These are phyloP conservation scores for Phenganax marumi DNA, from an alignment of 92 coral and sea anemone species.

Conservation along the genomic window DNA sequence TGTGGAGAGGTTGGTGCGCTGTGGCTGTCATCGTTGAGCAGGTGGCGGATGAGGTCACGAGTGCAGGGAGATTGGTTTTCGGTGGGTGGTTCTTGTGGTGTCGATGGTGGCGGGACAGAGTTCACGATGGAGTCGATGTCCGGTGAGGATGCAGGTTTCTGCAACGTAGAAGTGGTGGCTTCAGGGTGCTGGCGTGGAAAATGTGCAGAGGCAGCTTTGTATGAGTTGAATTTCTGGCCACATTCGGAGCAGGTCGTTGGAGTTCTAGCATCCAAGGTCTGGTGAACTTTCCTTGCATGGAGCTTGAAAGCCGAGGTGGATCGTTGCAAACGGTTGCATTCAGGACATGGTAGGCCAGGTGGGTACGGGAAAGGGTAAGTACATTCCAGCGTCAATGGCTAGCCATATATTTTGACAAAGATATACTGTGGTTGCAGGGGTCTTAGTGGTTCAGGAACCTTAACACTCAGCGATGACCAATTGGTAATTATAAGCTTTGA, in stretches of 20 bases:
- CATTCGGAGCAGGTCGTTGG: constrained; percentile 17
- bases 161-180: too few species aligned
- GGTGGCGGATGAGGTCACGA: constrained; percentile 28
- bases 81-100: background rate
- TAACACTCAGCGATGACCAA: too few species aligned
- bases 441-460: too few species aligned
- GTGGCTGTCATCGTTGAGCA: too few species aligned
- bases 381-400: background rate
- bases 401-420: too few species aligned
- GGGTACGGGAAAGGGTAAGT: background rate
- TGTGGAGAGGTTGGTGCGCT: too few species aligned
- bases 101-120: background rate
- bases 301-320: background rate
- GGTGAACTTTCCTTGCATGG: constrained; percentile 8
- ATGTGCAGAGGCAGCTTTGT: background rate
- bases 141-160: background rate
- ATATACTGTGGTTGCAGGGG: too few species aligned
- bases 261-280: background rate
- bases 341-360: constrained; percentile 7
- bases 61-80: constrained; percentile 23
- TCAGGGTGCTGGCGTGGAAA: too few species aligned
- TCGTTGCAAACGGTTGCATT: background rate
- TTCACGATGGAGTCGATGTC: background rate
- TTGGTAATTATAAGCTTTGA: too few species aligned
- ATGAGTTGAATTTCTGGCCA: background rate